Base-by-base conservation (phyloP, 2,113 vertebrate species). In the Trochalopteron elliotii region DNA sequence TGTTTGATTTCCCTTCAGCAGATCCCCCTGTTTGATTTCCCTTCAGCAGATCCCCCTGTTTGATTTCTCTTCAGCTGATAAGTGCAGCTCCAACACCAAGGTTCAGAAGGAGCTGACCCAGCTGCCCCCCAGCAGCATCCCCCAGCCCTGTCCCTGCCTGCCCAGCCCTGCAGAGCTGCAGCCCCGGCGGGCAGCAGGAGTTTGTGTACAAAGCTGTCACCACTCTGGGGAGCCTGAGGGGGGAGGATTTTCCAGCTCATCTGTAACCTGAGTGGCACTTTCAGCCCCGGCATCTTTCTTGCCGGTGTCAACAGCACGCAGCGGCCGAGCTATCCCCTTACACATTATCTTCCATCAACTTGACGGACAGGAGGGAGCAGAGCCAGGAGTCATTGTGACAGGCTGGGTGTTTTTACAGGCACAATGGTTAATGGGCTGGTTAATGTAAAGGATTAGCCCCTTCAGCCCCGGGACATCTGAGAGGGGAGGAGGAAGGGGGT, bases 201-300 rank as follows among this genome's bases (percentile, higher is more conserved):
- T 96, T 96, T 95, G 96, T 95, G 37, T 96, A 96, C 96, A 87
- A 87, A 97, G 94, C 96, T 97, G 95, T 97, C 96, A 97, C 78
- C 97, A 93, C 97, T 76, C 82, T 37, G 50, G 12, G 63, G 92
- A 97, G 95, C 82, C 94, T 96, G 92, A 21, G 45, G 45, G 45
- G 21, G 45, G 22, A 39, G 82, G 92, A 96, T 97, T 97, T 97
- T 97, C 96, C 96, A 96, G 81, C 94, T 97, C 96, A 95, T 96
- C 95, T 95, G 97, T 97, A 97, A 97, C 97, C 93, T 30, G 96
- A 97, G 97, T 87, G 91, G 61, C 91, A 89, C 96, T 97, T 97
- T 84, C 94, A 94, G 79, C 61, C 91, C 90, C 81, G 83, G 93
- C 96, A 95, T 95, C 96, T 96, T 97, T 96, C 96, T 96, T 93